Conservation (phyloP, 2,113 vertebrate species). For the Oriolus oriolus region DNA sequence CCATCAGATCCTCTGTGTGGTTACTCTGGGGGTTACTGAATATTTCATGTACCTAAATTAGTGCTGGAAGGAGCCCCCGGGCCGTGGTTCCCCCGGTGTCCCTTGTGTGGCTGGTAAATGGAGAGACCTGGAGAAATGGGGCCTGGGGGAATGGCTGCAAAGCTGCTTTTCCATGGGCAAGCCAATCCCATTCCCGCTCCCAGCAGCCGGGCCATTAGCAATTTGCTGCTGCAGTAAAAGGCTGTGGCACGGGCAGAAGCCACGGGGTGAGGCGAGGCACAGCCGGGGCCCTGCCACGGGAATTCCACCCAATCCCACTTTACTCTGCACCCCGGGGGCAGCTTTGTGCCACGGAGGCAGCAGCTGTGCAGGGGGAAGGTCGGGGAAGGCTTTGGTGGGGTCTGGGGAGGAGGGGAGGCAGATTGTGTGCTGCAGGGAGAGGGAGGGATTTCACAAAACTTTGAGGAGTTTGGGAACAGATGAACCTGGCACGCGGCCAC, state of each 20-base stretch:
- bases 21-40: background rate
- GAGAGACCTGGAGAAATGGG: background rate
- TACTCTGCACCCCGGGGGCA: background rate
- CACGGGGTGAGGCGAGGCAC: background rate
- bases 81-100: rapidly evolving
- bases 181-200: background rate
- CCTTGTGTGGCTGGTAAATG: background rate
- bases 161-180: background rate
- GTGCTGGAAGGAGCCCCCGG: rapidly evolving
- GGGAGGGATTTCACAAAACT: background rate
- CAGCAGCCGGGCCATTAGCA: background rate
- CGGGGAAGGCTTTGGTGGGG: background rate
- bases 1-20: background rate
- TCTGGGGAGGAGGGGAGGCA: background rate
- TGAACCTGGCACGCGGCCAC: background rate
- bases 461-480: background rate
- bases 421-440: background rate
- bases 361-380: background rate
- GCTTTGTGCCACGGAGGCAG: background rate
- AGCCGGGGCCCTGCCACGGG: rapidly evolving
- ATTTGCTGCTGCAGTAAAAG: background rate
- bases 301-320: background rate
- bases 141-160: background rate
- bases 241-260: background rate
- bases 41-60: background rate